Base-by-base conservation (phyloP, 2,797 vertebrate species). In the Miichthys miiuy region DNA sequence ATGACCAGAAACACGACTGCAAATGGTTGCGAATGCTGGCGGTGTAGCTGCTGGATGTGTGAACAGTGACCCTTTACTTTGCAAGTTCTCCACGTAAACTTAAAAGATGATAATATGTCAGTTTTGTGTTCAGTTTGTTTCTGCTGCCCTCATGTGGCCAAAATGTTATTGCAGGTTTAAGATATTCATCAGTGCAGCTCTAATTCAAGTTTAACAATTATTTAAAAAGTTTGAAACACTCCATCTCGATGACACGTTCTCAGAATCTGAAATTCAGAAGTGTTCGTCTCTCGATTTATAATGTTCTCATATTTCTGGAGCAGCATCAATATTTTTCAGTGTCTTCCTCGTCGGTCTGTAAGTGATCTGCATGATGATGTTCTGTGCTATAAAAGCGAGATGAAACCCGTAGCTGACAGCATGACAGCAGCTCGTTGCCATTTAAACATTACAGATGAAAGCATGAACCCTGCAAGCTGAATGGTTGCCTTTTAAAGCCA, bases 331-430 rank as follows among this genome's bases (percentile, higher is more conserved):
- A 5, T 50, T 66, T n/a, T 16, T 73, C 42, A 0, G 42, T 61
- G 80, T 89, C 84, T 87, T 85, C 83, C 60, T 72, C 4, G 51
- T 74, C 3, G 44, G 72, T 70, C 21, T 77, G 41, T 78, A 6
- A 68, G 18, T 76, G 46, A 48, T 50, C 61, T 84, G 87, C 87
- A 90, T 88, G 85, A 75, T 2, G 41, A 38, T 21, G 57, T 73
- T 55, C 47, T 61, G 73, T 79, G 72, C 66, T 46, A 17, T 72
- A 46, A 51, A n/a, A 68, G 1, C 11, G 9, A 47, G 54, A 50
- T 0, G 8, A 50, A 51, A 10, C 10, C 5, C 4, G n/a, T 0
- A 30, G 72, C 75, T 44, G 80, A 68, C 51, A 54, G 79, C 75
- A 77, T 77, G 83, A 77, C 60, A 50, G 75, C 78, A 56, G 67